Percentiles rank a stretch among this genome's conserved stretches.
Conservation (phyloP, 2,113 vertebrate species). For the Percina caprodes region DNA sequence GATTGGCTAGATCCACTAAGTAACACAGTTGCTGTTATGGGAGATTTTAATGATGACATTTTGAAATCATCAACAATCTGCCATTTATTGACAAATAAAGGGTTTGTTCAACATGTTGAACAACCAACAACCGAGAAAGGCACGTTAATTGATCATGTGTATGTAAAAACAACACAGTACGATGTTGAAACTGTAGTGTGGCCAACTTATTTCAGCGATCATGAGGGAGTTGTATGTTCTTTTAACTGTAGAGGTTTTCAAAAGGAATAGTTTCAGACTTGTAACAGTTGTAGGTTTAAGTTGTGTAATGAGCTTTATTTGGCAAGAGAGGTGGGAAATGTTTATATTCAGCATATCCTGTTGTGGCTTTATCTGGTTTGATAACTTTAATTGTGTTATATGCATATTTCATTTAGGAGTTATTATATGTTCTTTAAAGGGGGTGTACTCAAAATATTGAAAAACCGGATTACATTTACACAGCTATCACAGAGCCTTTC, state of each 20-base stretch:
- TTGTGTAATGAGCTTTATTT: no score
- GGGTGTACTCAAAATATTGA: no score
- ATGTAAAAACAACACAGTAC: slow-evolving; percentile 12
- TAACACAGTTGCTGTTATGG: not conserved
- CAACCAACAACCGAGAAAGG: not conserved
- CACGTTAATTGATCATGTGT: slow-evolving; percentile 5
- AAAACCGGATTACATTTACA: no score
- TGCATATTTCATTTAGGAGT: no score
- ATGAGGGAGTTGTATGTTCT: not conserved
- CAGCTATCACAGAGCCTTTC: no score
- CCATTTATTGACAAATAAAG: not conserved
- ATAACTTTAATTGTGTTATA: no score
- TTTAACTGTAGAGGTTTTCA: not conserved
- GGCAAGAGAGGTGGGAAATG: no score
- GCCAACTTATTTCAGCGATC: not conserved
- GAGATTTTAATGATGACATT: not conserved
- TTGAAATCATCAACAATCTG: not conserved
- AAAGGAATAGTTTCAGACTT: not conserved
- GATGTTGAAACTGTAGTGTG: not conserved
- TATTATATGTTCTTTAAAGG: no score
- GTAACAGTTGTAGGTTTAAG: not conserved
- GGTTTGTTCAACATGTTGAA: not conserved
- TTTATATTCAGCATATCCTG: no score
- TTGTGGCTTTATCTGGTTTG: no score
- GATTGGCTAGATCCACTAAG: not conserved